A percentile compares a stretch with the other conserved stretches of the same genome.
phyloP scores from a whole-genome alignment of 2,888 invertebrate species.

The Ennomos erosarius region DNA sequence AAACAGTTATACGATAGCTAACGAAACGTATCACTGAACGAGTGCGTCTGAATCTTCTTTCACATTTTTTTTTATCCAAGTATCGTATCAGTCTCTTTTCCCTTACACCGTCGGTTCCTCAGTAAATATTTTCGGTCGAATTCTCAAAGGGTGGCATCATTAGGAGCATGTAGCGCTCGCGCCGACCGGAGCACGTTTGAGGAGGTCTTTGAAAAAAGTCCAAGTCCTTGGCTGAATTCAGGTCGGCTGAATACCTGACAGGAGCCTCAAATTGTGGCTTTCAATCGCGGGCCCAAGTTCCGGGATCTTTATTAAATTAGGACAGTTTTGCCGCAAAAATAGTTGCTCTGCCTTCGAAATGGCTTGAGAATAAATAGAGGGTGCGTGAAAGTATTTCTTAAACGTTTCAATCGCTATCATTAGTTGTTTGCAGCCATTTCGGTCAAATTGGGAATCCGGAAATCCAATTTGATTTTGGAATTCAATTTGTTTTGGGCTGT shows the following conservation, averaged over 20 bases:
- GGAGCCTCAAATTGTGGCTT: constrained; percentile 19
- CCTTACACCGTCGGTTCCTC: constrained; percentile 32
- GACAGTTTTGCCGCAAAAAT: constrained; percentile 18
- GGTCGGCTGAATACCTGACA: constrained; percentile 20
- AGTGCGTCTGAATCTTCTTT: too few relatives aligned
- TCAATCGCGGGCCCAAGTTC: constrained; percentile 17
- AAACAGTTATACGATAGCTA: too few relatives aligned
- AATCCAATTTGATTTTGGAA: too few relatives aligned
- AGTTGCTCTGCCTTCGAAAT: constrained; percentile 13
- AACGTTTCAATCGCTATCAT: neutral
- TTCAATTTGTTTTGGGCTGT: too few relatives aligned
- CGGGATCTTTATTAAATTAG: constrained; percentile 21
- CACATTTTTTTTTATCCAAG: neutral
- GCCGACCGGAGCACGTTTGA: constrained; percentile 35
- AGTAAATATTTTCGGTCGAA: constrained; percentile 61
- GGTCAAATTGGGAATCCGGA: too few relatives aligned
- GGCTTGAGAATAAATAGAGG: neutral
- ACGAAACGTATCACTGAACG: too few relatives aligned
- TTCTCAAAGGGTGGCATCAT: constrained; percentile 71
- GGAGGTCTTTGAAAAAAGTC: constrained; percentile 45
- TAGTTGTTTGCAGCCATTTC: neutral
- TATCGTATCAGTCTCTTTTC: constrained; percentile 8
- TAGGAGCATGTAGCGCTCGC: constrained; percentile 48
- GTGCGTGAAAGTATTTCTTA: constrained; percentile 4
- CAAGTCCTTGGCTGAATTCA: constrained; percentile 33